These are phyloP conservation scores for Aleiodes leptofemur DNA, from an alignment of 2,888 invertebrate genomes.

Conservation along the genomic window DNA sequence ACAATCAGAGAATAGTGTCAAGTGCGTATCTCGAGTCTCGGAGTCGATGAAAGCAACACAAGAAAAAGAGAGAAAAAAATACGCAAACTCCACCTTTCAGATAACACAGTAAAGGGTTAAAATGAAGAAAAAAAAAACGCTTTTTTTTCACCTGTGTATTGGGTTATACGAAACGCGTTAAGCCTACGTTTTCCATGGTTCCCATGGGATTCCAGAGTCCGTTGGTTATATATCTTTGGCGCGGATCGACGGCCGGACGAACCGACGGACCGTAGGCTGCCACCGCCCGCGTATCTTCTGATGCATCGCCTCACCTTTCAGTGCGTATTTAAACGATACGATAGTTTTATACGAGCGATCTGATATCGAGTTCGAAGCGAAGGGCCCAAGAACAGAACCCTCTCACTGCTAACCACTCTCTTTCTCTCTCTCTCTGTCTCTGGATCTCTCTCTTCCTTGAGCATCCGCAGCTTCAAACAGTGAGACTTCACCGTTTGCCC, in stretches of 20 bases:
- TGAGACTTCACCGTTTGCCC: conserved; percentile 19
- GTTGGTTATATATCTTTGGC: conserved; percentile 68
- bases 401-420: conserved; percentile 38
- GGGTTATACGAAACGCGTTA: conserved; percentile 61
- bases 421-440: conserved; percentile 16
- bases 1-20: conserved; percentile 31
- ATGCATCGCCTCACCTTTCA: conserved; percentile 76
- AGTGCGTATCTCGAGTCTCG: conserved; percentile 15
- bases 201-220: conserved; percentile 73
- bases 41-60: background rate
- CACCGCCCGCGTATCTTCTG: conserved; percentile 75
- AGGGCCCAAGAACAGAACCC: conserved; percentile 55
- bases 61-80: background rate
- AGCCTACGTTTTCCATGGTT: conserved; percentile 71
- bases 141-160: conserved; percentile 36
- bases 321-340: conserved; percentile 76
- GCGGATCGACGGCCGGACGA: conserved; percentile 72
- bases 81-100: background rate
- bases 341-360: conserved; percentile 75
- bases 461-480: conserved; percentile 20
- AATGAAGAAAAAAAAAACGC: conserved; percentile 15
- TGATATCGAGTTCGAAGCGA: conserved; percentile 72
- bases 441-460: conserved; percentile 3
- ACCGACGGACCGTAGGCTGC: conserved; percentile 68
- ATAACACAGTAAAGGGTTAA: conserved; percentile 19